Base-by-base conservation (phyloP, 23 tunicate genomes). In the Botrylloides violaceus region DNA sequence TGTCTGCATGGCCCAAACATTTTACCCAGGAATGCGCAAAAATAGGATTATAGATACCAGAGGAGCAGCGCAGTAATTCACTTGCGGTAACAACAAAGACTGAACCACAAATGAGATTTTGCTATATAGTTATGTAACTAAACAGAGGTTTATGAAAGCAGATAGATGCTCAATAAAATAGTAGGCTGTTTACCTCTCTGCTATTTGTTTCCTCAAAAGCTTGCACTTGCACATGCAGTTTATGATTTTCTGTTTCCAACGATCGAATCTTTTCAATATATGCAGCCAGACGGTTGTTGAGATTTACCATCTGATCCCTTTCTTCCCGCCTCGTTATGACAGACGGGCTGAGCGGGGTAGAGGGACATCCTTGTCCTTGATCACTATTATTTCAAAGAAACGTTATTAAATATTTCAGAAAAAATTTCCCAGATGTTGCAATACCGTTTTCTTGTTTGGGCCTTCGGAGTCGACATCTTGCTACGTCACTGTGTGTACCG, bases 181-280 rank as follows among this genome's bases (percentile, higher is more conserved):
- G n/a, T n/a, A n/a, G n/a, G 12, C 15, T 15, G 25, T 71, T 20
- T 58, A 86, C 96, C 84, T 82, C 84, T 37, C 66, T 24, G 6
- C 78, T 66, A 25, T 47, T 55, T n/a, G 73, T 77, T 37, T 72
- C 72, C 58, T 88, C 96, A 78, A 47, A 77, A 39, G 61, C 72
- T 30, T 64, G 34, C 31, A 88, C 61, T 78, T 70, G 77, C 29
- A 88, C 33, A 32, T 82, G 81, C 33, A 88, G 71, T 29, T 78
- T 26, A 2, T 70, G 57, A 76, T 88, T 88, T 73, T 88, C 96
- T 29, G 84, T 73, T 60, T 88, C 96, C 38, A 88, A 76, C 1
- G 96, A 88, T 24, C 96, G 78, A n/a, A 72, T 86, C 71, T 88
- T 88, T 47, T 88, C 96, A 26, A 88, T 86, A 58, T 88, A 88